Percentiles rank a stretch among this genome's conserved stretches.
phyloP scores from a whole-genome alignment of 2,113 vertebrate species.

The Syngnathus typhle region DNA sequence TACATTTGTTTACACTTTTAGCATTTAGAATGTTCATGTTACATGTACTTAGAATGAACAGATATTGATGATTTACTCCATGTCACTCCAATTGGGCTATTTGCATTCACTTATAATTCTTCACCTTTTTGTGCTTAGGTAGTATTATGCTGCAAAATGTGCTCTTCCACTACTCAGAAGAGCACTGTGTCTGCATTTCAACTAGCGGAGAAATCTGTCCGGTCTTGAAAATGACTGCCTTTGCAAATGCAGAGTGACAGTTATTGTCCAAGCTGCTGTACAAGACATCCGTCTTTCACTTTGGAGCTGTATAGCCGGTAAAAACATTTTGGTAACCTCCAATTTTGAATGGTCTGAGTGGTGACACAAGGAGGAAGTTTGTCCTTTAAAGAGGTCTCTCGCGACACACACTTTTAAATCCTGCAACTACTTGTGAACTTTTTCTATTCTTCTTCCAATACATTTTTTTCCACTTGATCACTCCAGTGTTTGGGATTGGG shows the following conservation, averaged over 20 bases:
- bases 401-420: neutral
- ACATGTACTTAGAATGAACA: too few species aligned
- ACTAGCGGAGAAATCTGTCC: neutral
- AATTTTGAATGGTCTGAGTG: neutral
- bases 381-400: neutral
- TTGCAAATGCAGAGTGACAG: neutral
- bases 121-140: neutral
- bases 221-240: neutral
- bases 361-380: neutral
- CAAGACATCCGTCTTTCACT: neutral
- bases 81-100: too few species aligned
- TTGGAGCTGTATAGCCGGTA: neutral
- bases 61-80: too few species aligned
- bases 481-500: constrained; percentile 20
- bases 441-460: neutral
- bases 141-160: neutral
- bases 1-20: too few species aligned
- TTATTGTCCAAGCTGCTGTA: neutral
- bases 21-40: too few species aligned
- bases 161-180: neutral
- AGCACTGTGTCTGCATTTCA: too few species aligned
- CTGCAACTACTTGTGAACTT: neutral
- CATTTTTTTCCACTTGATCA: neutral
- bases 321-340: neutral
- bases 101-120: neutral